Conservation (phyloP, 2,888 invertebrate species). For the Herminia tarsipennalis region DNA sequence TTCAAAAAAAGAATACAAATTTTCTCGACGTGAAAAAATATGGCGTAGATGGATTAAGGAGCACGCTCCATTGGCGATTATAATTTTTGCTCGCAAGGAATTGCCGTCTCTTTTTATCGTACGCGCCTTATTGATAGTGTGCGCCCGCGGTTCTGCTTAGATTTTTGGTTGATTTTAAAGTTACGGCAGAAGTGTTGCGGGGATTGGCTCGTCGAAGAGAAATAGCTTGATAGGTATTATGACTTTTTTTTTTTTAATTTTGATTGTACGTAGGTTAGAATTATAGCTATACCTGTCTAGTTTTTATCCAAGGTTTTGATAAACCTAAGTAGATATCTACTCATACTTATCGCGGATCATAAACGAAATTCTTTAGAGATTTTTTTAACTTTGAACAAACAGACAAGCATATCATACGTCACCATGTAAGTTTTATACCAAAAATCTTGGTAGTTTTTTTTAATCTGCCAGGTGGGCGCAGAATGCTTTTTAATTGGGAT, state of each 20-base stretch:
- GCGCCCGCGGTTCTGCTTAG: constrained; percentile 8
- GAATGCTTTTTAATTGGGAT: constrained; percentile 77
- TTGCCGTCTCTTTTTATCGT: constrained; percentile 43
- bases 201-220: too few relatives aligned
- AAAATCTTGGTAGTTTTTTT: constrained; percentile 27
- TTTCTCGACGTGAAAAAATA: constrained; percentile 48
- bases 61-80: constrained; percentile 80
- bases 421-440: neutral
- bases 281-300: too few relatives aligned
- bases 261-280: neutral
- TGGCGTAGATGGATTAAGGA: constrained; percentile 66
- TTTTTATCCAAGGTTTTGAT: too few relatives aligned
- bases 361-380: too few relatives aligned
- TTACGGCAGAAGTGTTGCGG: neutral
- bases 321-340: too few relatives aligned
- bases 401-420: neutral
- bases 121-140: constrained; percentile 1
- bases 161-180: neutral
- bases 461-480: constrained; percentile 67
- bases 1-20: constrained; percentile 48
- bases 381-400: neutral
- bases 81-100: constrained; percentile 65
- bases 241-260: neutral
- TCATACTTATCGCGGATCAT: too few relatives aligned
- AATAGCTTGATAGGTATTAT: too few relatives aligned